phyloP scores from a whole-genome alignment of 2,888 invertebrate species.

The Volucella inflata region DNA sequence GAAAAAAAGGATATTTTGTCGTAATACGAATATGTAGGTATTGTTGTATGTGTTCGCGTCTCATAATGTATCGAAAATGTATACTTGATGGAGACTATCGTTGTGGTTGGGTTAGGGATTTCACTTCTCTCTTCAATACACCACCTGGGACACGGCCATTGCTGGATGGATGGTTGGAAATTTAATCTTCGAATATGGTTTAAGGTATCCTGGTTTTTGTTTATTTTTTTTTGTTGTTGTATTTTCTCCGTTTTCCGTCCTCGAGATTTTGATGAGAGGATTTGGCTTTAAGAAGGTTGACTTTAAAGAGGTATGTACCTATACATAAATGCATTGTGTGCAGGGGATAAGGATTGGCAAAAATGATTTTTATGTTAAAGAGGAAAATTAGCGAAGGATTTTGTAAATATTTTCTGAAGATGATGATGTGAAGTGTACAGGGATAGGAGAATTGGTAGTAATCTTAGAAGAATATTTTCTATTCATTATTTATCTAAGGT shows the following conservation, averaged over 20 bases:
- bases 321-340: slow-evolving; percentile 3
- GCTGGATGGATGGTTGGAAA: slow-evolving; percentile 45
- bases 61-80: slow-evolving; percentile 68
- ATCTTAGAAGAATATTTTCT: no score
- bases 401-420: not conserved
- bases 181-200: slow-evolving; percentile 59
- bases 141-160: slow-evolving; percentile 48
- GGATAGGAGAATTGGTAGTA: no score
- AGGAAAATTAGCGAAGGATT: not conserved
- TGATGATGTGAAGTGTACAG: no score
- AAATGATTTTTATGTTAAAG: not conserved
- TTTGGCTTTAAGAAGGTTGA: slow-evolving; percentile 47
- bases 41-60: slow-evolving; percentile 35
- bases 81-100: slow-evolving; percentile 62
- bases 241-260: not conserved
- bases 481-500: no score
- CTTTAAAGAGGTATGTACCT: slow-evolving; percentile 25
- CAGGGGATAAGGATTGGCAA: not conserved
- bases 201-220: slow-evolving; percentile 43
- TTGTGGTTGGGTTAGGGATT: slow-evolving; percentile 58
- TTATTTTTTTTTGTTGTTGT: not conserved
- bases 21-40: slow-evolving; percentile 25
- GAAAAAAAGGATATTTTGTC: slow-evolving; percentile 62
- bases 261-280: slow-evolving; percentile 8
- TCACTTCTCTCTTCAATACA: slow-evolving; percentile 32